Conservation (phyloP, 2,888 invertebrate species). For the Drosophila anomalata region DNA sequence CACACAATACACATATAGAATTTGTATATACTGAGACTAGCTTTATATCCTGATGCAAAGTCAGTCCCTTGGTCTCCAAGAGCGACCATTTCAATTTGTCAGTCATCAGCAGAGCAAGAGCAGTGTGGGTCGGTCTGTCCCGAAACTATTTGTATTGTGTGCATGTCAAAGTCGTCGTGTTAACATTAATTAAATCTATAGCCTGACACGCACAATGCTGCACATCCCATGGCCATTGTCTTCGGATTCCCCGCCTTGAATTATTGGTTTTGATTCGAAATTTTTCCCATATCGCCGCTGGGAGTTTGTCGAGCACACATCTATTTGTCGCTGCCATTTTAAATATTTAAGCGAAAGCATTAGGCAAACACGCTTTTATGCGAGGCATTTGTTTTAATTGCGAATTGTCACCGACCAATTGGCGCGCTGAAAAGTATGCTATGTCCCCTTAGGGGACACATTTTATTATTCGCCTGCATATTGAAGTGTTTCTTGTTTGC, state of each 20-base stretch:
- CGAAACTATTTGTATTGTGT: constrained; percentile 65
- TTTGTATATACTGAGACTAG: constrained; percentile 2
- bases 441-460: constrained; percentile 33
- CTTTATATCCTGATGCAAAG: constrained; percentile 41
- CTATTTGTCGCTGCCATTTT: constrained; percentile 22
- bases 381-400: constrained; percentile 33
- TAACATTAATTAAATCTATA: constrained; percentile 78
- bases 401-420: constrained; percentile 12
- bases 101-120: constrained; percentile 66
- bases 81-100: constrained; percentile 69
- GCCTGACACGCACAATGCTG: constrained; percentile 53
- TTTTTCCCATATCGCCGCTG: constrained; percentile 38
- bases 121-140: constrained; percentile 16
- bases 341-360: constrained; percentile 19
- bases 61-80: constrained; percentile 68
- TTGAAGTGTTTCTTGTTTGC: constrained; percentile 19
- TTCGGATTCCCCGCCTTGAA: constrained; percentile 12
- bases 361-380: constrained; percentile 50
- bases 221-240: constrained; percentile 25
- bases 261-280: constrained; percentile 54
- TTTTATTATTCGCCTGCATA: constrained; percentile 13
- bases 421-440: constrained; percentile 58
- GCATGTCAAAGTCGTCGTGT: constrained; percentile 77
- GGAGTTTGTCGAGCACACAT: constrained; percentile 12
- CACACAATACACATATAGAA: constrained; percentile 5